Evolutionary conservation across 1,140 invertebrate species (phyloP), one percentile per base, ranked within the genome.

Genomic region (Pseudomyrmex cubaensis): DNA sequence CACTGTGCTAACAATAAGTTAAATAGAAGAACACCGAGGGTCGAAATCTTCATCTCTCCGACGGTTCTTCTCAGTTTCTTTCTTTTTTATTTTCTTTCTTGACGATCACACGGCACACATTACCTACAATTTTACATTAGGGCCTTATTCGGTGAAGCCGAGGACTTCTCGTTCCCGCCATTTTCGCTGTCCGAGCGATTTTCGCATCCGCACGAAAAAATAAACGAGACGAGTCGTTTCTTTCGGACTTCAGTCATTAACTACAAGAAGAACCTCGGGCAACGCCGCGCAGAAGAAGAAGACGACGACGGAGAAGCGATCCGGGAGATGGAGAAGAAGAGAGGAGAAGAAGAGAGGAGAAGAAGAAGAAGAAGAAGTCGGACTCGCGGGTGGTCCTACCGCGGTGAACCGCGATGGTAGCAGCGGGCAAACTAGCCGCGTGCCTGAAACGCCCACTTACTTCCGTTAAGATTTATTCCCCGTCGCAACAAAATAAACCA

Each of bases 381-480:
- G 62, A 84, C 87, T 87, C 86, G 86, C 86, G 86, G 85, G 87
- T 88, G 87, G 87, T 87, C 87, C 54, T 20, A 15, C 66, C 62
- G 46, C 63, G 62, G 57, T 35, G 59, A 75, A 57, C 64, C 66
- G 76, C 76, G 76, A 80, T 80, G 86, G 83, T 87, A 63, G 82
- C 59, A 74, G 70, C 82, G 83, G 69, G 52, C 52, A 57, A 67
- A 69, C 85, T 87, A 87, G 82, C 73, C 85, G 57, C 80, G 80
- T 76, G 73, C 74, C 77, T 77, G 64, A 59, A 82, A 72, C 70
- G 61, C 57, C 64, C 84, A 85, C 61, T 78, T 84, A 82, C 73
- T 82, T 75, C 44, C 12, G 44, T 82, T 70, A 80, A 80, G 76
- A 80, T 80, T 80, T 80, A 70, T 80, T 80, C 56, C 66, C 54